Conservation (phyloP, 1,140 invertebrate genomes). For the Zaprionus gabonicus region DNA sequence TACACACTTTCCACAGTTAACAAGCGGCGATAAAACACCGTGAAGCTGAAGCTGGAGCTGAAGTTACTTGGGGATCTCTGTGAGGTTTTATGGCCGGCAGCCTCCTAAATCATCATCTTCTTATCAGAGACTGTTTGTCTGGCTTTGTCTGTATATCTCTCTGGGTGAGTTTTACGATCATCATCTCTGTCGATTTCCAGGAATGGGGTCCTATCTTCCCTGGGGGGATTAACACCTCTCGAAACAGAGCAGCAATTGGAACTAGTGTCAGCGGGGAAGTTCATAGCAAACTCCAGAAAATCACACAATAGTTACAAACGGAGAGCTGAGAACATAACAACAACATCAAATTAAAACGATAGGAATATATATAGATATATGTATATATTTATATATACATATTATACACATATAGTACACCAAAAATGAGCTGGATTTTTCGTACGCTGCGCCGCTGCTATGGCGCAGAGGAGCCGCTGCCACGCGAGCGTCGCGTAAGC, state of each 20-base stretch:
- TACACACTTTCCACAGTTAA: conserved; percentile 73
- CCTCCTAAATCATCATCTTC: not conserved
- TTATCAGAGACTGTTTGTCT: conserved; percentile 9
- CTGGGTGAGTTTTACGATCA: not conserved
- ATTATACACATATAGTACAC: not conserved
- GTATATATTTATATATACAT: not conserved
- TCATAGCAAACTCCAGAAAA: not conserved
- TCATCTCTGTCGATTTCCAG: not conserved
- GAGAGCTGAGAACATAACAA: not conserved
- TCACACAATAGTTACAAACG: not conserved
- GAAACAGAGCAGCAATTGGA: not conserved
- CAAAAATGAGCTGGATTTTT: not conserved
- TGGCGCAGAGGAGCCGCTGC: not conserved
- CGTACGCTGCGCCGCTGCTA: not conserved
- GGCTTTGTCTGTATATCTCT: not conserved
- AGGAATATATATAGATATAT: not conserved
- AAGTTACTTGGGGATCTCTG: not conserved
- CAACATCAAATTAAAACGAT: not conserved
- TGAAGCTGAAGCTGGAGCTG: conserved; percentile 4
- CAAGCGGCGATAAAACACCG: conserved; percentile 70
- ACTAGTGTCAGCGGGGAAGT: not conserved
- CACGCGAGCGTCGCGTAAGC: not conserved
- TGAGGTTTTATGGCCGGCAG: conserved; percentile 17
- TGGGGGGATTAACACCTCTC: conserved; percentile 1
- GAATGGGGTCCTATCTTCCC: not conserved